phyloP scores from a whole-genome alignment of 2,113 vertebrate genomes.

The Cyprinus carpio region DNA sequence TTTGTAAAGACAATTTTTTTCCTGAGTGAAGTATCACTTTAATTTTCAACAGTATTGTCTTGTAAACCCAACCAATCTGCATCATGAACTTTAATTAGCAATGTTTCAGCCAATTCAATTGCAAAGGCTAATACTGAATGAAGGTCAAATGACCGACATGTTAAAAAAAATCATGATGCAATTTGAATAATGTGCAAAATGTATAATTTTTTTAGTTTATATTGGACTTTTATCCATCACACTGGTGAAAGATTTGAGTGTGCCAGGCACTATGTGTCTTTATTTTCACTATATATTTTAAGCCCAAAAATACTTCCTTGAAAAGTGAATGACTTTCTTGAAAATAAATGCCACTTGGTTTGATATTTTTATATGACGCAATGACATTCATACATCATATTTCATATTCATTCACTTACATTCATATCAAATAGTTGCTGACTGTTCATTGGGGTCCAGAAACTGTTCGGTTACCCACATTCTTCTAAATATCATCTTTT shows the following conservation, averaged over 20 bases:
- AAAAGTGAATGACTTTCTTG: not conserved
- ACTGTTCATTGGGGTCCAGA: not conserved
- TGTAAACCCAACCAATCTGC: not conserved
- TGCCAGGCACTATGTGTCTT: not conserved
- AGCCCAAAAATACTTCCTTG: not conserved
- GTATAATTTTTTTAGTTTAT: not conserved
- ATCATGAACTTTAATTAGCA: not conserved
- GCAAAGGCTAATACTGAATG: not conserved
- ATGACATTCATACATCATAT: not conserved
- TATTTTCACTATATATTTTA: not conserved
- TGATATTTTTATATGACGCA: not conserved
- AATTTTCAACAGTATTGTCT: not conserved
- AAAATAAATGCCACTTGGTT: not conserved
- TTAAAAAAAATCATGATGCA: not conserved
- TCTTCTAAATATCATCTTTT: not conserved
- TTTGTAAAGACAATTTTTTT: not conserved
- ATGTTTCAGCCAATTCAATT: not conserved
- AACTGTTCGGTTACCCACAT: not conserved
- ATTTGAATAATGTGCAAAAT: not conserved
- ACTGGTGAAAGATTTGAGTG: not conserved
- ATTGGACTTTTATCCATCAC: not conserved
- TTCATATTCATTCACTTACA: not conserved
- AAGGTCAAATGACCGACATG: not conserved
- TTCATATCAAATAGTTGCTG: not conserved
- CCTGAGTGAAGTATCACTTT: not conserved